phyloP scores from a whole-genome alignment of 2,113 vertebrate genomes.

The Pipa parva region DNA sequence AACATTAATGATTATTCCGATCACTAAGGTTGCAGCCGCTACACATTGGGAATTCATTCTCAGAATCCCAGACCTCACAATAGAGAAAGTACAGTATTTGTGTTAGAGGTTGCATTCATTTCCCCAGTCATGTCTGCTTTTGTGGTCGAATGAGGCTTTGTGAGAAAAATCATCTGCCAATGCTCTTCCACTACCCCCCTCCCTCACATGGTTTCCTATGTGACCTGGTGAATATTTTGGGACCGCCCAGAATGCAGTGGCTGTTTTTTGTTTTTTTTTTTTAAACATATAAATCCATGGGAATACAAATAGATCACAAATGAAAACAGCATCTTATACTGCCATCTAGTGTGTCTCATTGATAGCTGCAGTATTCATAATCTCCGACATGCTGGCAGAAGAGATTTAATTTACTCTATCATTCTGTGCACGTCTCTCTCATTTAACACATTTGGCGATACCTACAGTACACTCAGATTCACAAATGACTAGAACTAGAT shows the following conservation, averaged over 20 bases:
- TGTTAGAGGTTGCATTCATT: slow-evolving; percentile 7
- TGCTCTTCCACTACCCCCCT: slow-evolving; percentile 5
- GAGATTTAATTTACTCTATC: not conserved
- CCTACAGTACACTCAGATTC: not conserved
- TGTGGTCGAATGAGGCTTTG: slow-evolving; percentile 15
- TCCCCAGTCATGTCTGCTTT: slow-evolving; percentile 2
- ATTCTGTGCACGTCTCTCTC: not conserved
- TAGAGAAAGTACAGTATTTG: not conserved
- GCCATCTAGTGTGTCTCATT: slow-evolving; percentile 63
- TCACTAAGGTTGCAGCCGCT: not conserved
- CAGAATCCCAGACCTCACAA: not conserved
- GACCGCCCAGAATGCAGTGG: not conserved
- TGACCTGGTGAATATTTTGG: slow-evolving; percentile 3
- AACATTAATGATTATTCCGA: not conserved
- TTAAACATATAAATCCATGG: not conserved
- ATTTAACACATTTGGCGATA: not conserved
- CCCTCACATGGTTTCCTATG: slow-evolving; percentile 33
- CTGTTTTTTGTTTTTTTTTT: slow-evolving; percentile 1
- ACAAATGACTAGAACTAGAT: too few relatives aligned
- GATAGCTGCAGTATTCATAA: slow-evolving; percentile 42
- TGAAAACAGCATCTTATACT: slow-evolving; percentile 48
- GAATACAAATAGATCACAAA: not conserved
- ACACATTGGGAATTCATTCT: not conserved
- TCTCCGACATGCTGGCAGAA: slow-evolving; percentile 11
- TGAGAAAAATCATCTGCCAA: slow-evolving; percentile 19